Conservation (phyloP, 2,113 vertebrate species). For the Alligator sinensis region DNA sequence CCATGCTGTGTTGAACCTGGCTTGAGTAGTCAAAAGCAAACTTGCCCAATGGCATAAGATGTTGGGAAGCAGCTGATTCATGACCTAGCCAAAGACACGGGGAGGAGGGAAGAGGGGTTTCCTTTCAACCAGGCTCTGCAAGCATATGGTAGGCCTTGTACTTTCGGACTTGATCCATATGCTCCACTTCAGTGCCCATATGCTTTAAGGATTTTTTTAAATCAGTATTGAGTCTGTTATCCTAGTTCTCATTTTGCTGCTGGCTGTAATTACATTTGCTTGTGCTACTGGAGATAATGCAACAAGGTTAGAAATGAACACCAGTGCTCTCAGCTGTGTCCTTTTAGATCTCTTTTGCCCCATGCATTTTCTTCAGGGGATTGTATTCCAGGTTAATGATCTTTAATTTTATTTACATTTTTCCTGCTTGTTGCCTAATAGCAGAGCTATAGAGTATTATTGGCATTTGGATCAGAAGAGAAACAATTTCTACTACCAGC, state of each 20-base stretch:
- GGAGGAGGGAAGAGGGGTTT: constrained; percentile 71
- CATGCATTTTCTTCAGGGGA: not conserved
- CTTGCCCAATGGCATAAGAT: constrained; percentile 69
- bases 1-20: constrained; percentile 77
- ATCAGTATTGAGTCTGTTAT: constrained; percentile 65
- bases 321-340: constrained; percentile 3
- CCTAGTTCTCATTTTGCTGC: constrained; percentile 73
- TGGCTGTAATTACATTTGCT: constrained; percentile 72
- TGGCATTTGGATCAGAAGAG: not conserved
- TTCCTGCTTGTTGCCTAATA: not conserved
- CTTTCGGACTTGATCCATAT: constrained; percentile 79
- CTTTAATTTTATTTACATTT: constrained; percentile 28
- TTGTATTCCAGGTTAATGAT: not conserved
- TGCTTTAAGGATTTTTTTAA: constrained; percentile 72
- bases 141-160: constrained; percentile 79
- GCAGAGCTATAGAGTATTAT: not conserved
- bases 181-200: constrained; percentile 78
- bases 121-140: constrained; percentile 70
- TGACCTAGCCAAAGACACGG: constrained; percentile 77
- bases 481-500: not conserved
- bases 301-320: constrained; percentile 27
- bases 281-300: constrained; percentile 60
- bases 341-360: constrained; percentile 22
- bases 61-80: constrained; percentile 78
- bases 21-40: constrained; percentile 80